phyloP scores from a whole-genome alignment of 2,888 invertebrate genomes.

The Eupeodes luniger region DNA sequence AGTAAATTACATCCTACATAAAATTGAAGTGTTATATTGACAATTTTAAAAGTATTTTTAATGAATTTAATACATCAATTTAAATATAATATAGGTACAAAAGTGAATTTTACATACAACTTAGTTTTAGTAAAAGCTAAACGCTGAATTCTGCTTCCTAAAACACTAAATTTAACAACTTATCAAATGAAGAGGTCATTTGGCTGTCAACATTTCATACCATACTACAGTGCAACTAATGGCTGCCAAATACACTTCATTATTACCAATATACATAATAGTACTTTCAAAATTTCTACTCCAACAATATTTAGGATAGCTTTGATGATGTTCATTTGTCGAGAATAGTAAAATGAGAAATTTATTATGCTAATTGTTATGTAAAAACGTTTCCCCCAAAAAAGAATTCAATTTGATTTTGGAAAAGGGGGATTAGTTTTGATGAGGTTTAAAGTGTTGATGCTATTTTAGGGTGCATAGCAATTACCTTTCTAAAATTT shows the following conservation, averaged over 20 bases:
- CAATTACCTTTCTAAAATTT: neutral
- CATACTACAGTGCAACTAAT: conserved; percentile 6
- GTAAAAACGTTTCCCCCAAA: conserved; percentile 44
- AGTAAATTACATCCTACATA: no score
- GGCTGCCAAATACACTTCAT: conserved; percentile 16
- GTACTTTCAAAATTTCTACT: neutral
- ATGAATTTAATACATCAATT: neutral
- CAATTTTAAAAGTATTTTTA: neutral
- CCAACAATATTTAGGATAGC: no score
- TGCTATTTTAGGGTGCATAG: neutral
- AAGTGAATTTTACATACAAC: neutral
- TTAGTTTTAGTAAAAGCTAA: neutral
- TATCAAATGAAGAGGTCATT: conserved; percentile 3
- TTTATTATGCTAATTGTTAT: conserved; percentile 62
- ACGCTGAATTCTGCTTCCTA: conserved; percentile 26
- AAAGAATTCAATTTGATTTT: conserved; percentile 44
- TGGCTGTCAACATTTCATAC: conserved; percentile 48
- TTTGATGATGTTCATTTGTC: conserved; percentile 29
- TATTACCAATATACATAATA: neutral
- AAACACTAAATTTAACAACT: conserved; percentile 50
- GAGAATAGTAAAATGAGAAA: conserved; percentile 45
- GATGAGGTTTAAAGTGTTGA: conserved; percentile 38
- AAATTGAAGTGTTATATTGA: no score
- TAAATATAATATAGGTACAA: neutral
- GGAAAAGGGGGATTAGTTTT: neutral